Evolutionary conservation across 1,140 invertebrate genomes (phyloP), one percentile per base, ranked within the genome.

Genomic region (Lordiphosa stackelbergi): DNA sequence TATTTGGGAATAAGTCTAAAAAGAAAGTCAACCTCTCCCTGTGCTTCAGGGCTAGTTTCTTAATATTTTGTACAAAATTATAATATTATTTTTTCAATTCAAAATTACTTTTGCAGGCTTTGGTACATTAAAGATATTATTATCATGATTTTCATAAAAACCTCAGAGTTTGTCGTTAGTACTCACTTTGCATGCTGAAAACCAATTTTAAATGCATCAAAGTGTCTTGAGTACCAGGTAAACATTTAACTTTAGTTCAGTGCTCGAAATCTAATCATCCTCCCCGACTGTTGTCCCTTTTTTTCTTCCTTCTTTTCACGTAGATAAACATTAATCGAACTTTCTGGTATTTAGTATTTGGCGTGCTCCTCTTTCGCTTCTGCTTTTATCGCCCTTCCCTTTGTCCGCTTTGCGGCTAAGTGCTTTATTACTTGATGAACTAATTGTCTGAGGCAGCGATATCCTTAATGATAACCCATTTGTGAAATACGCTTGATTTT

Each of bases 391-490:
- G 13, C 9, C 19, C n/a, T 31, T 9, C n/a, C 5, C 2, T 19
- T 24, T 40, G 48, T 51, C 11, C 6, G 48, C 42, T 41, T 53
- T 4, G 24, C 24, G 38, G 52, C 28, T 24, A 31, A 42, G 52
- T 53, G 40, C 52, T 53, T 53, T 53, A 53, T 53, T 53, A 53
- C 38, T 53, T 53, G 41, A 53, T 53, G 52, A 41, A 43, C 13
- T 53, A 53, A 53, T 53, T 53, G 52, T 42, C 40, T 53, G 24
- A 10, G 40, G 12, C 40, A 42, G 52, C 52, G 52, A 53, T 53
- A 53, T 42, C 52, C 37, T 53, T 53, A 53, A 53, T 53, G 52
- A 53, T 53, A 53, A 53, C 52, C 41, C 52, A 53, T 53, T 53
- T 35, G 52, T 24, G 40, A 22, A 36, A 42, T 42, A 53, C 38